Percentiles rank a stretch among this genome's conserved stretches.
Conservation (phyloP, 1,140 invertebrate genomes). For the Heliconius congener region DNA sequence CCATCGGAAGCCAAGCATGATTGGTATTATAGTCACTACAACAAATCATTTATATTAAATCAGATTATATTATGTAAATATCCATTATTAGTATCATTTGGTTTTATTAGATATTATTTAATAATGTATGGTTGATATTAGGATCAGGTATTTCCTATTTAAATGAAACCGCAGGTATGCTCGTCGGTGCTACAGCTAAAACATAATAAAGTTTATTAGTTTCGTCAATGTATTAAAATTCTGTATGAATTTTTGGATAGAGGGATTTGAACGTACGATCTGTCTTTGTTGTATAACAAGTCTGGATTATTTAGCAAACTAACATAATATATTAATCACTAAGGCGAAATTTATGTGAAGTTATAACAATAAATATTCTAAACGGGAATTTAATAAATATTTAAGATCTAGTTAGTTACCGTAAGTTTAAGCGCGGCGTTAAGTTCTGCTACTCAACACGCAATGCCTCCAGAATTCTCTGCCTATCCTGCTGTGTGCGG, state of each 20-base stretch:
- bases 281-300: too few species aligned
- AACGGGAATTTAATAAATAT: neutral
- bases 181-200: neutral
- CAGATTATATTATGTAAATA: neutral
- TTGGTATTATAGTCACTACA: constrained; percentile 31
- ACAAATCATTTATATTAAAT: constrained; percentile 7
- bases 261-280: too few species aligned
- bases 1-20: constrained; percentile 64
- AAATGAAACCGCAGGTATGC: neutral
- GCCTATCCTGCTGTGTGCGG: too few species aligned
- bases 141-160: neutral
- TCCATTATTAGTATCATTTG: constrained; percentile 33
- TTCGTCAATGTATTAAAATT: too few species aligned
- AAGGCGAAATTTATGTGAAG: too few species aligned
- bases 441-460: too few species aligned
- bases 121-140: neutral
- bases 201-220: neutral
- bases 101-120: constrained; percentile 4
- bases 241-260: neutral
- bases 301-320: too few species aligned
- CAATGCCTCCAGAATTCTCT: too few species aligned
- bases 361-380: neutral
- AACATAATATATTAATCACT: too few species aligned
- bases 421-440: too few species aligned
- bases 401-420: neutral